Base-by-base conservation (phyloP, 2,888 invertebrate species). In the Cheilosia pagana region DNA sequence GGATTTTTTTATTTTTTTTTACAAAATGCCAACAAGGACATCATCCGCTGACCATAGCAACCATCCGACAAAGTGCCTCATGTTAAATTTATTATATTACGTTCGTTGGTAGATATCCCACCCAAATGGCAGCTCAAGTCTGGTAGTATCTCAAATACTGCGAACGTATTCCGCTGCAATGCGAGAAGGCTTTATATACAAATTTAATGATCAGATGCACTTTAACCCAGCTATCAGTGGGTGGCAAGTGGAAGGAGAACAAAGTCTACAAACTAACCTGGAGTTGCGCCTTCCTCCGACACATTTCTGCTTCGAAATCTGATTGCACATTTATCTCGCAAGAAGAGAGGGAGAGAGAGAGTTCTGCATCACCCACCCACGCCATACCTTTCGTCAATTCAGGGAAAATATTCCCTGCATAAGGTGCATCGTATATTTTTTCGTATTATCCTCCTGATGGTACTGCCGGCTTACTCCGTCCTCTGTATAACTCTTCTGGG, bases 151-250 rank as follows among this genome's bases (percentile, higher is more conserved):
- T 21, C 48, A 48, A 21, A 48, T 12, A 12, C 19, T 12, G 48
- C 21, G 21, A 21, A 21, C 19, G 48, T 48, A 23, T 16, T 21
- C 12, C 25, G 12, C 31, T 39, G 39, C n/a, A n/a, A 25, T 31
- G 25, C 4, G 23, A 3, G 48, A n/a, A 12, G 45, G 45, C 55
- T 25, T 28, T 25, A 68, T 55, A 31, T 53, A 28, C 10, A 48
- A 70, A 25, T 59, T 70, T 57, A 39, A 59, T 70, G 57, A 19
- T 59, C 48, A 57, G 35, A 45, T 70, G 57, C 70, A 59, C 57
- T 70, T 57, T 35, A 35, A 48, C 45, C 16, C 7, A 70, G 8
- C 53, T 53, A 0, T n/a, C 8, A 1, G 4, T 12, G 21, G 21
- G 4, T 45, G 43, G n/a, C n/a, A 12, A 12, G 21, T 5, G 14